A percentile compares a stretch with the other conserved stretches of the same genome.
Conservation (phyloP, 2,888 invertebrate species). For the Melikaiella ostensackeni region DNA sequence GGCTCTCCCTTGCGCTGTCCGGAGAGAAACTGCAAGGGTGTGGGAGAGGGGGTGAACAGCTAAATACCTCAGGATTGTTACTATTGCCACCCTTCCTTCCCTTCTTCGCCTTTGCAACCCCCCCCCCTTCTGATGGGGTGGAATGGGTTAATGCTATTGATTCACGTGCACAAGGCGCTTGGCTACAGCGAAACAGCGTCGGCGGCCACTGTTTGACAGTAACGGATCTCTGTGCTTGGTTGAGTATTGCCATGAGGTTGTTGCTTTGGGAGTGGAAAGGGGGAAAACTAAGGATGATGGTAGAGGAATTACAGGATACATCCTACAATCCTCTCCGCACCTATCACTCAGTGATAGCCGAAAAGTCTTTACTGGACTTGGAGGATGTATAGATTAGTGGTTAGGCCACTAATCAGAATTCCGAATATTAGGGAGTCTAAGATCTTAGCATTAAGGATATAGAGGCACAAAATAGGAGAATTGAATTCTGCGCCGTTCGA, state of each 20-base stretch:
- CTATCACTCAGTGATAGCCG: conserved; percentile 33
- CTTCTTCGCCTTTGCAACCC: conserved; percentile 62
- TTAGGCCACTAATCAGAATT: conserved; percentile 36
- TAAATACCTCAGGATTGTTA: conserved; percentile 78
- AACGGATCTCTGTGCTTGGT: conserved; percentile 68
- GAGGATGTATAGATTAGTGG: conserved; percentile 38
- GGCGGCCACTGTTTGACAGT: conserved; percentile 75
- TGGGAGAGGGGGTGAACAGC: conserved; percentile 66
- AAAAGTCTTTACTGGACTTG: conserved; percentile 39
- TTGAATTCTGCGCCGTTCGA: background rate
- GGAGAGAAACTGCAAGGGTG: conserved; percentile 44
- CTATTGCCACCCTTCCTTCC: conserved; percentile 71
- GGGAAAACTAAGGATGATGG: conserved; percentile 22
- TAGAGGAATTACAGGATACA: conserved; percentile 50
- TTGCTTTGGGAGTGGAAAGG: conserved; percentile 40
- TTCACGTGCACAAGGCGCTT: conserved; percentile 73
- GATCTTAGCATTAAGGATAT: conserved; percentile 14
- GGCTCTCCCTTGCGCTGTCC: conserved; percentile 71
- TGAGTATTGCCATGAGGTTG: conserved; percentile 50
- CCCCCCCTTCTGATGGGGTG: conserved; percentile 74
- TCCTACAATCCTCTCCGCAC: conserved; percentile 39
- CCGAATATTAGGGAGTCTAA: conserved; percentile 17
- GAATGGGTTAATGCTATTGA: conserved; percentile 78
- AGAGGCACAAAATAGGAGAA: background rate
- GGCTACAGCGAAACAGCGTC: conserved; percentile 52